phyloP scores from a whole-genome alignment of 2,888 invertebrate species.

The Syrista parreyssii region DNA sequence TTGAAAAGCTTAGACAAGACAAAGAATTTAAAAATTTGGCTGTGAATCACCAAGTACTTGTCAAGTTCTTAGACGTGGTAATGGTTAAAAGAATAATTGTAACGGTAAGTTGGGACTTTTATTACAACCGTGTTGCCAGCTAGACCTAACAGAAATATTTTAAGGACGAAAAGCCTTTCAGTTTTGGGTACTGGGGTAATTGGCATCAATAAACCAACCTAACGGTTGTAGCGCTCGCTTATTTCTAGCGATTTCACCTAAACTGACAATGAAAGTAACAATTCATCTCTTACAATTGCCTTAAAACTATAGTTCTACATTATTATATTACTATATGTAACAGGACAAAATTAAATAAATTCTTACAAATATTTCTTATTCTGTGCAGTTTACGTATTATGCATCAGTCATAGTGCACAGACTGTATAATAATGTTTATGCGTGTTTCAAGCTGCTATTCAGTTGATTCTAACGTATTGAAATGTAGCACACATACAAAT shows the following conservation, averaged over 20 bases:
- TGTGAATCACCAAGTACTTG: too few relatives aligned
- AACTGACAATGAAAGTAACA: neutral
- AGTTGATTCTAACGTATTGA: too few relatives aligned
- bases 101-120: neutral
- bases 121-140: neutral
- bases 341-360: too few relatives aligned
- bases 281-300: too few relatives aligned
- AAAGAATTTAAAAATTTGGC: neutral
- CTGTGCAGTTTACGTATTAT: too few relatives aligned
- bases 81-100: neutral
- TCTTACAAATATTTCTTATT: neutral
- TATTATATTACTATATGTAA: too few relatives aligned
- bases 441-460: too few relatives aligned
- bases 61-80: neutral
- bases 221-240: neutral
- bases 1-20: neutral
- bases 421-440: too few relatives aligned
- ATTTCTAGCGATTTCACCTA: neutral
- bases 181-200: neutral
- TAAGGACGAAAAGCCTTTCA: neutral
- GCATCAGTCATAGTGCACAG: too few relatives aligned
- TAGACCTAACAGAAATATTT: neutral
- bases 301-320: too few relatives aligned
- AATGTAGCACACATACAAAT: too few relatives aligned
- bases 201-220: neutral